A percentile compares a stretch with the other conserved stretches of the same genome.
Evolutionary conservation across 92 coral and sea anemone genomes (phyloP).

Genomic region (Ricordea florida): DNA sequence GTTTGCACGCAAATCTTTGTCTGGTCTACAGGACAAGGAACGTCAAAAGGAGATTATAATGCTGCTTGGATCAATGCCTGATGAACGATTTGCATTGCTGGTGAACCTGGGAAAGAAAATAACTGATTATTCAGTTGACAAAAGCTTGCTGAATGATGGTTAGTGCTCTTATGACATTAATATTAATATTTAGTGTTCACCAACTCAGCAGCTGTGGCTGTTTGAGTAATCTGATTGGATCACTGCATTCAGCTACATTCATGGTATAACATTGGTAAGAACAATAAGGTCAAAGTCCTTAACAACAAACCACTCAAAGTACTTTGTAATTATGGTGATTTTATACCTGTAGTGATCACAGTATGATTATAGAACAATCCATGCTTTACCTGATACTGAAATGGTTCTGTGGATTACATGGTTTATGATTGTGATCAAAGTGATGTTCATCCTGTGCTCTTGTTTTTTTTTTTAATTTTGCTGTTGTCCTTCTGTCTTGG

Average conservation of each 20-base stretch:
- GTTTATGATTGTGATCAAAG: slow-evolving; percentile 26
- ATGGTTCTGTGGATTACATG: slow-evolving; percentile 18
- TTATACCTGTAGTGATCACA: slow-evolving; percentile 22
- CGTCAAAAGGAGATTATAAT: slow-evolving; percentile 91
- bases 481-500: neutral
- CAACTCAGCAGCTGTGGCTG: no score
- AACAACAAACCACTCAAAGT: no score
- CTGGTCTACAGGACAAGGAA: slow-evolving; percentile 79
- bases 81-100: slow-evolving; percentile 91
- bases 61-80: slow-evolving; percentile 89
- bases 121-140: slow-evolving; percentile 88
- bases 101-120: slow-evolving; percentile 98
- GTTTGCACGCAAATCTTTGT: neutral
- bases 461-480: neutral
- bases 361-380: slow-evolving; percentile 41
- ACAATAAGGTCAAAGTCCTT: no score
- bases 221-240: neutral
- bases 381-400: slow-evolving; percentile 63
- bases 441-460: no score
- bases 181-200: neutral
- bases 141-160: slow-evolving; percentile 87
- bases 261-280: neutral
- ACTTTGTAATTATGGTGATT: no score
- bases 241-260: no score
- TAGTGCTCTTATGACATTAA: neutral